Percentiles rank a stretch among this genome's conserved stretches.
These are phyloP conservation scores for Tyrannus savana DNA, from an alignment of 2,113 vertebrate species.

Conservation along the genomic window DNA sequence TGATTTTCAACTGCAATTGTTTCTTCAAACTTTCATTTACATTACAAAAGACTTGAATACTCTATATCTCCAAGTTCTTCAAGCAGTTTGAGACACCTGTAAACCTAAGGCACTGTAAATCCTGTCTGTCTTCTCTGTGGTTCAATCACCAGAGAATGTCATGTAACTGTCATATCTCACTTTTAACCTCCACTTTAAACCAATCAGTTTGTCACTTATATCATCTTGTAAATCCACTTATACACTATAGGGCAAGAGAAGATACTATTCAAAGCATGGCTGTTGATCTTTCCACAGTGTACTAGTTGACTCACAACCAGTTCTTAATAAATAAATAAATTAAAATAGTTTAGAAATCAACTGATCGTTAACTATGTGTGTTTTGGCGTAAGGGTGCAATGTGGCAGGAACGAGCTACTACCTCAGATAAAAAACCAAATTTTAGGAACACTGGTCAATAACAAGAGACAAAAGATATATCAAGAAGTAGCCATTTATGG, in stretches of 20 bases:
- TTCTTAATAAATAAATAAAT: neutral
- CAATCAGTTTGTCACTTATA: neutral
- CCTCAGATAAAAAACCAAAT: neutral
- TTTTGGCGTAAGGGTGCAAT: neutral
- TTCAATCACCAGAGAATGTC: neutral
- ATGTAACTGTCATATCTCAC: neutral
- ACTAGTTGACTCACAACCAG: neutral
- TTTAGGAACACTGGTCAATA: neutral
- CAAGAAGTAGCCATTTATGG: neutral
- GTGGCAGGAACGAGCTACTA: neutral
- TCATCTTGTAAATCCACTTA: neutral
- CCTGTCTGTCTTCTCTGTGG: neutral
- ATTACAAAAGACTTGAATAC: neutral
- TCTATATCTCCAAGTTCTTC: neutral
- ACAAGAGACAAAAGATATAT: neutral
- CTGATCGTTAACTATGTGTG: neutral
- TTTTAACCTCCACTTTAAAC: neutral
- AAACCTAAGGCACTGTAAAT: slow-evolving; percentile 5
- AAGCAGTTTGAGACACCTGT: neutral
- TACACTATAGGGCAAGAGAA: neutral
- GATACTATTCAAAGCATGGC: neutral
- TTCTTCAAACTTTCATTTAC: neutral
- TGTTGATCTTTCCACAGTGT: neutral
- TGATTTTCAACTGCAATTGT: neutral
- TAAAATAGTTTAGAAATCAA: neutral